These are phyloP conservation scores for Ernsta delagoae DNA, from an alignment of 2,888 invertebrate species.

Conservation along the genomic window DNA sequence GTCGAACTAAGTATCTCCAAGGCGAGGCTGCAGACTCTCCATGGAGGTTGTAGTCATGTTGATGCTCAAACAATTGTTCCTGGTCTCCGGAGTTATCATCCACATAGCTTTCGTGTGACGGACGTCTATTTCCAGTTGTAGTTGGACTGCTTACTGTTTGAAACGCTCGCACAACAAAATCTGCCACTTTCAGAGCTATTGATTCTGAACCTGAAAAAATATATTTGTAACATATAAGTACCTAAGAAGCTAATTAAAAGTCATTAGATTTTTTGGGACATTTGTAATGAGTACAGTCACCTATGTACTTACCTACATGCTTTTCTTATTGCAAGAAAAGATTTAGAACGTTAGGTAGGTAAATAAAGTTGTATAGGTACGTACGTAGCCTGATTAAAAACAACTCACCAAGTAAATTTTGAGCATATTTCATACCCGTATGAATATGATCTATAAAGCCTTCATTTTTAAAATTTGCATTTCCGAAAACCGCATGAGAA, in stretches of 20 bases:
- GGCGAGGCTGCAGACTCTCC: constrained; percentile 84
- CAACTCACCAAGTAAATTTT: constrained; percentile 74
- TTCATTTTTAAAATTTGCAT: constrained; percentile 58
- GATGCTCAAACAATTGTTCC: constrained; percentile 47
- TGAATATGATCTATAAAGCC: constrained; percentile 68
- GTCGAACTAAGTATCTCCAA: constrained; percentile 82
- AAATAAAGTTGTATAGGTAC: no score
- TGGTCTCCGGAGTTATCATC: constrained; percentile 48
- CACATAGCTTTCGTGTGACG: constrained; percentile 49
- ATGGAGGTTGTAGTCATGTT: constrained; percentile 54
- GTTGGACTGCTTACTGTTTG: constrained; percentile 55
- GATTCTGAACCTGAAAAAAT: constrained; percentile 71
- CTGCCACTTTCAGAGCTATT: constrained; percentile 74
- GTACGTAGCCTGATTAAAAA: no score
- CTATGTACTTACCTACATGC: no score
- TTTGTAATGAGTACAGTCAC: no score
- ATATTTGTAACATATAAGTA: no score
- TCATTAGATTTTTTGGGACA: no score
- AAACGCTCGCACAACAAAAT: constrained; percentile 76
- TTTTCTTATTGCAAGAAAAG: no score
- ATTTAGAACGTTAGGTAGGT: no score
- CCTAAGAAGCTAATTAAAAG: no score
- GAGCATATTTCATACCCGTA: constrained; percentile 74
- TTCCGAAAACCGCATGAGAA: constrained; percentile 49
- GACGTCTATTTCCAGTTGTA: constrained; percentile 37